A percentile compares a stretch with the other conserved stretches of the same genome.
Conservation (phyloP, 2,113 vertebrate genomes). For the Fulica atra region DNA sequence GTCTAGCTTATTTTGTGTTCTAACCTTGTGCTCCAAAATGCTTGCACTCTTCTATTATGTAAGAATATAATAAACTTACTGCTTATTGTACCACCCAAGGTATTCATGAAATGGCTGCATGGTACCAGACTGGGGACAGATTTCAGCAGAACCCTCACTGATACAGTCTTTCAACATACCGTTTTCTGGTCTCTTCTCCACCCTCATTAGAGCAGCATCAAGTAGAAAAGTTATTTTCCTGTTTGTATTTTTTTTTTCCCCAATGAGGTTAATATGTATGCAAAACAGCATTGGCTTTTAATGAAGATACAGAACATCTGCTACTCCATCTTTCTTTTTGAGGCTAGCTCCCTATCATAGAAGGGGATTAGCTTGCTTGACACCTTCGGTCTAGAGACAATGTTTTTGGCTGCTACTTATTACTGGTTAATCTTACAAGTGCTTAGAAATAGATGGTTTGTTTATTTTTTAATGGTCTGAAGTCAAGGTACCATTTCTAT, state of each 20-base stretch:
- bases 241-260: not conserved
- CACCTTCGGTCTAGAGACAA: no score
- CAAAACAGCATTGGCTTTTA: not conserved
- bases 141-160: not conserved
- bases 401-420: not conserved
- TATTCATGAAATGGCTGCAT: not conserved
- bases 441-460: not conserved
- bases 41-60: not conserved
- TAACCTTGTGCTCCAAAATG: constrained; percentile 16
- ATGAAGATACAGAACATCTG: not conserved
- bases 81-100: not conserved
- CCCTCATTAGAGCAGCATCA: not conserved
- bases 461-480: not conserved
- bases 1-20: constrained; percentile 37
- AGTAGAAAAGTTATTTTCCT: not conserved
- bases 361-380: no score
- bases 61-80: constrained; percentile 19
- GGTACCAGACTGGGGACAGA: not conserved
- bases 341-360: no score
- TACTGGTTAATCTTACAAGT: not conserved
- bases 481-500: not conserved
- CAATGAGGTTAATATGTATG: not conserved
- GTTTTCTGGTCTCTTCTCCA: not conserved
- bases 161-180: not conserved
- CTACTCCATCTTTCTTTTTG: no score